Evolutionary conservation across 2,888 invertebrate species (phyloP), one percentile per base, ranked within the genome.

Genomic region (Rhorus exstirpatorius): DNA sequence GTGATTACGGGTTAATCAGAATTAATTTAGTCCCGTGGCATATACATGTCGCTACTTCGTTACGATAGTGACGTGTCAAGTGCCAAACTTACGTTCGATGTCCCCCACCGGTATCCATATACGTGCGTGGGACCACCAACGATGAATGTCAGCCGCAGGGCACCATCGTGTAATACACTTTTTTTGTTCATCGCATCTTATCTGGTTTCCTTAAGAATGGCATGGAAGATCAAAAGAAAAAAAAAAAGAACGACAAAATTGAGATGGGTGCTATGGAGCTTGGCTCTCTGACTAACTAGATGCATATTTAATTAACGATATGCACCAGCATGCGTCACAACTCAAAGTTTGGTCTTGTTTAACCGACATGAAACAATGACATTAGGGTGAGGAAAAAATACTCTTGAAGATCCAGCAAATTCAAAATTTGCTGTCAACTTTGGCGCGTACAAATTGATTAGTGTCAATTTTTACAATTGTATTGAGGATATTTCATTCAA

Each of bases 1-100:
- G 92, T 92, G 92, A 92, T 92, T 92, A 92, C 88, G 91, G 89
- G 92, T 92, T 92, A 92, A 92, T 92, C 92, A 92, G 92, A 92
- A 92, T 92, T 92, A 92, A 92, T 92, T 91, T 92, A 92, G 90
- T 92, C 88, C 90, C 90, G 87, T 88, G 87, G 90, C 91, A 92
- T 91, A 19, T 49, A 49, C 14, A 17, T 17, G 91, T 92, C 92
- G 90, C 91, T 92, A 92, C 91, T 92, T 92, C 91, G 92, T 92
- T 92, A 92, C 91, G 87, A 89, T 90, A 3, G 91, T 90, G 91
- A 91, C 90, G 92, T 91, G 91, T 92, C 92, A 92, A 92, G 92
- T 91, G 88, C 87, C 88, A 88, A 89, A 88, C 87, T 55, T 79
- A 65, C 83, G 86, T 88, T 86, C 87, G 85, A 87, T 86, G 85